Evolutionary conservation across 1,140 invertebrate genomes (phyloP), one percentile per base, ranked within the genome.

Genomic region (Oryctes rhinoceros): DNA sequence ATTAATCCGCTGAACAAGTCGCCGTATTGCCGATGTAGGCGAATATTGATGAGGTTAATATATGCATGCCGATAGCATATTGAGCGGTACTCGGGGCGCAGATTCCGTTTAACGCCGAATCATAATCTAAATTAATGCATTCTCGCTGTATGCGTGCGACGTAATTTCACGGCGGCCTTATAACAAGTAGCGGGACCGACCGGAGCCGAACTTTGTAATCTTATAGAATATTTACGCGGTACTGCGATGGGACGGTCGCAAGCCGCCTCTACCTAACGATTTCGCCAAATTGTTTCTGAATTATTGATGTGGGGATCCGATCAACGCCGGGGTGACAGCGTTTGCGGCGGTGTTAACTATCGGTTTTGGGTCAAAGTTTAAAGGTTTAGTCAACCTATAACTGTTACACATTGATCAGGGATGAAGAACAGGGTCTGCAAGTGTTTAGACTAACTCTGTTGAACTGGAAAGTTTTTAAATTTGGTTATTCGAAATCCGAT

Each of bases 41-140:
- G 53, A 59, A 59, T 59, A 59, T 59, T 59, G 53, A 59, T 59
- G 53, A 1, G 13, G 53, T 59, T 59, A 59, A 59, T 59, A 15
- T 59, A 59, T 59, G 53, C 53, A 59, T 59, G 53, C 53, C 53
- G 53, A 59, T 59, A 59, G 53, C 53, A 59, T 59, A 59, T 59
- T 59, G 53, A 59, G n/a, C 53, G 13, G 53, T 59, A 59, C 53
- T 59, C 18, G 53, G n/a, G 18, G 53, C 53, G 53, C 53, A 59
- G 53, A 59, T 59, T 59, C 18, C 53, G 53, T 15, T 59, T 59
- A 59, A 18, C 53, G 18, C 53, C 53, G 53, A 59, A 59, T 59
- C 11, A 59, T 59, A 59, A 59, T 59, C 53, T 59, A 59, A 59
- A 59, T 59, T 59, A 59, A 59, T 59, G 53, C 53, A 59, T 59